Base-by-base conservation (phyloP, 30 jellyfish, hydroid and myxozoan species). In the Hydra vulgaris region DNA sequence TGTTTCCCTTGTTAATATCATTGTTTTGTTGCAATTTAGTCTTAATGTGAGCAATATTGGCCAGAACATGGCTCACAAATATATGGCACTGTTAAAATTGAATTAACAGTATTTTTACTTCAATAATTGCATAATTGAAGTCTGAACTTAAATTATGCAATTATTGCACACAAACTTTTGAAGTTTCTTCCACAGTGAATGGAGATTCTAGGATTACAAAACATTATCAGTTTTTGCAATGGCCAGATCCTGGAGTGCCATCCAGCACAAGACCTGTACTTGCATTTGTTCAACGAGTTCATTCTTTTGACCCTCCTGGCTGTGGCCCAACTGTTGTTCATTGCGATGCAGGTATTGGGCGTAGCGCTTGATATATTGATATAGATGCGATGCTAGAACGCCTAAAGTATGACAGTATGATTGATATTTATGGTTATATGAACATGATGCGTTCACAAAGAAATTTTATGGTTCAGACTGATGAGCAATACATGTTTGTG, bases 201-300 rank as follows among this genome's bases (percentile, higher is more conserved):
- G 66, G 74, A 8, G 96, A 94, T 20, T 73, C 87, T 23, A 95
- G 95, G 1, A 80, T 56, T 18, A 88, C 87, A 18, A 94, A 82
- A 80, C 99, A 94, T n/a, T n/a, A n/a, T 80, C 99, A 94, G 79
- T 94, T 78, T 80, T 81, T 95, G 26, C 96, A 94, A 8, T 94
- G 99, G 99, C 99, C 99, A 17, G 99, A 94, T 61, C 87, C 90
- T 21, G 99, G 96, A 1, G 99, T 88, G 18, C 99, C 99, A 22
- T 83, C 78, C 25, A 70, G 88, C 73, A 85, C 95, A 15, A 95
- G 90, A 12, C 97, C 96, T 27, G 61, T 94, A 20, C 82, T 94
- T 23, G 81, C 92, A 19, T 94, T 87, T 53, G 76, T 89, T 17
- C 74, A 83, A 27, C 73, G 96, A 20, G 99, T 94, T 15, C 83